These are phyloP conservation scores for Actinia equina DNA, from an alignment of 64 coral and sea anemone genomes.

Conservation along the genomic window DNA sequence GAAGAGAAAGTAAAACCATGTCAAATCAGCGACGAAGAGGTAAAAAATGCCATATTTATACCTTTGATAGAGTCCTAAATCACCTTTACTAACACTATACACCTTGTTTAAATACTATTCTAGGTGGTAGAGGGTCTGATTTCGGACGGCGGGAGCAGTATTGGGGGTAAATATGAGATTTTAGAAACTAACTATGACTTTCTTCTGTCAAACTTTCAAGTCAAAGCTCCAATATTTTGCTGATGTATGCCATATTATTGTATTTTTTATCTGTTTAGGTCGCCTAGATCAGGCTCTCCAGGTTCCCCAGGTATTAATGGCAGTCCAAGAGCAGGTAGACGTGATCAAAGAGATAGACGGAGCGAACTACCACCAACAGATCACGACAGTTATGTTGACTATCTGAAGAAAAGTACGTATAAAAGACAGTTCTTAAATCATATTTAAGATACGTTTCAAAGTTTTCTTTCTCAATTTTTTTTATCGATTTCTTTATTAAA, in stretches of 20 bases:
- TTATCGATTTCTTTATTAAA: too few species aligned
- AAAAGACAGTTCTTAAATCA: not conserved
- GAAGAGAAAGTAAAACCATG: not conserved
- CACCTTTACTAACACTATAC: not conserved
- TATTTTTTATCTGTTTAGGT: not conserved
- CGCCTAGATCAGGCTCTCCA: constrained; percentile 45
- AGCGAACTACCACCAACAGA: not conserved
- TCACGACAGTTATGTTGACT: not conserved
- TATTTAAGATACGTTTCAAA: too few species aligned
- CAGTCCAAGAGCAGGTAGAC: constrained; percentile 5
- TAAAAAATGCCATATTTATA: not conserved
- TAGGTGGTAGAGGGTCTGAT: constrained; percentile 21
- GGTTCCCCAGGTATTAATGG: constrained; percentile 38
- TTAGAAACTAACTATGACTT: not conserved
- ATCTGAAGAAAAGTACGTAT: constrained; percentile 1
- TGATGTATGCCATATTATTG: not conserved
- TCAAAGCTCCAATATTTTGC: not conserved
- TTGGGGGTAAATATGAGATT: constrained; percentile 3
- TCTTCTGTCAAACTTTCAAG: not conserved
- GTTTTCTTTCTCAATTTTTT: too few species aligned
- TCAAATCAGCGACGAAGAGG: constrained; percentile 16
- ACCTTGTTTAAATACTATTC: not conserved
- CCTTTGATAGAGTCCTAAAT: not conserved
- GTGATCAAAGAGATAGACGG: not conserved
- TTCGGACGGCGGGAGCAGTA: constrained; percentile 9